Evolutionary conservation across 2,797 vertebrate species (phyloP).

Genomic region (Enteromius treurensis): DNA sequence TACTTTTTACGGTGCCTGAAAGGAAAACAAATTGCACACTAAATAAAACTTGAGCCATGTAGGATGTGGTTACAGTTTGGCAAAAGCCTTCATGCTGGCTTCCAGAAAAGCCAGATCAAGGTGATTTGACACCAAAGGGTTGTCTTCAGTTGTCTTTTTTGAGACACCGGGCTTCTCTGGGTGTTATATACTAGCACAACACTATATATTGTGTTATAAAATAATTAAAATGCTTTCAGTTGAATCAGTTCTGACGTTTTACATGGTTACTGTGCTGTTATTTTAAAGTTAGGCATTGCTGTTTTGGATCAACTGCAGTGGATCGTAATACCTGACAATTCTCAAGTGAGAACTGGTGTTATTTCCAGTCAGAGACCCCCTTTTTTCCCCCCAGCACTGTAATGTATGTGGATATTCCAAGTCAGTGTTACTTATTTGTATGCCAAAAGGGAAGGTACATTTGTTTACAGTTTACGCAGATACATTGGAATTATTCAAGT

Average conservation of each 20-base stretch:
- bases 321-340: neutral
- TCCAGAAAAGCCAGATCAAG: constrained; percentile 44
- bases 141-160: neutral
- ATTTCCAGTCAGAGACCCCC: neutral
- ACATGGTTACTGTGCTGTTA: neutral
- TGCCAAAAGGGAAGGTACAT: constrained; percentile 17
- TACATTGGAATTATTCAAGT: constrained; percentile 30
- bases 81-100: constrained; percentile 43
- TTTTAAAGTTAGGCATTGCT: neutral
- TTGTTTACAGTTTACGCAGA: constrained; percentile 29
- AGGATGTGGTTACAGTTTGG: constrained; percentile 53
- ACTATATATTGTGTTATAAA: neutral
- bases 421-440: constrained; percentile 35
- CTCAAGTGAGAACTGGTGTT: neutral
- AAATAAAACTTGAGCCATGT: constrained; percentile 51
- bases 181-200: neutral
- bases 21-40: constrained; percentile 48
- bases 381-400: neutral
- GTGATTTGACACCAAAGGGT: constrained; percentile 27
- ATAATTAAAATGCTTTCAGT: neutral
- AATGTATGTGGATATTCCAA: neutral
- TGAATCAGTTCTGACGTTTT: neutral
- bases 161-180: neutral
- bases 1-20: constrained; percentile 44
- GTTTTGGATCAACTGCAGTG: neutral